These are phyloP conservation scores for Centropus bengalensis DNA, from an alignment of 2,113 vertebrate species.

Conservation along the genomic window DNA sequence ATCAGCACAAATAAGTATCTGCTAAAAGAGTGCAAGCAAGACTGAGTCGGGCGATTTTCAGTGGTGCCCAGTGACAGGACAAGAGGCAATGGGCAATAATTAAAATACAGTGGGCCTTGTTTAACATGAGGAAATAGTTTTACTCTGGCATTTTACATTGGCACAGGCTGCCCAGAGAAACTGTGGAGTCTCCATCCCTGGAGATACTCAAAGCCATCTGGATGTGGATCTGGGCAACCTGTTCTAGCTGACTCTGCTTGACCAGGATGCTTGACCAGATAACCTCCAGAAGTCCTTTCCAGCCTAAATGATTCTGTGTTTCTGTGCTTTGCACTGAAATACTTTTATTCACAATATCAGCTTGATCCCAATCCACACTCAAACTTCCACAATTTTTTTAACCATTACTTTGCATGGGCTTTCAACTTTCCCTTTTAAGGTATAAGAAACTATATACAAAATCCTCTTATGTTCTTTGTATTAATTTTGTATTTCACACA, in stretches of 20 bases:
- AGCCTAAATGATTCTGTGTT: neutral
- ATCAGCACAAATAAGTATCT: neutral
- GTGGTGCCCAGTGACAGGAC: neutral
- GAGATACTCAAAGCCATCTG: neutral
- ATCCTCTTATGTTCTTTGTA: neutral
- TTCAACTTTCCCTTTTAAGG: neutral
- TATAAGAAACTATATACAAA: neutral
- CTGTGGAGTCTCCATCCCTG: neutral
- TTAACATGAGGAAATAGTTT: neutral
- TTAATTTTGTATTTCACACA: neutral
- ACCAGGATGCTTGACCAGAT: neutral
- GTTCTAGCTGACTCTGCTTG: neutral
- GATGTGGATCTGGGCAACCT: neutral
- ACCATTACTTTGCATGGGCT: neutral
- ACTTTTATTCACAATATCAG: neutral
- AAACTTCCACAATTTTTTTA: neutral
- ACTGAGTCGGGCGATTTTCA: neutral
- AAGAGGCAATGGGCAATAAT: neutral
- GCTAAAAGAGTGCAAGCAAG: neutral
- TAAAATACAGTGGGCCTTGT: neutral
- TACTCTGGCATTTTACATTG: neutral
- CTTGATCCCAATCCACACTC: neutral
- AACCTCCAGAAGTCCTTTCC: neutral
- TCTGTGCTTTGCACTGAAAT: slow-evolving; percentile 7
- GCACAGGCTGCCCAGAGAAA: neutral